These are phyloP conservation scores for Monomorium pharaonis DNA, from an alignment of 1,140 invertebrate species.

Conservation along the genomic window DNA sequence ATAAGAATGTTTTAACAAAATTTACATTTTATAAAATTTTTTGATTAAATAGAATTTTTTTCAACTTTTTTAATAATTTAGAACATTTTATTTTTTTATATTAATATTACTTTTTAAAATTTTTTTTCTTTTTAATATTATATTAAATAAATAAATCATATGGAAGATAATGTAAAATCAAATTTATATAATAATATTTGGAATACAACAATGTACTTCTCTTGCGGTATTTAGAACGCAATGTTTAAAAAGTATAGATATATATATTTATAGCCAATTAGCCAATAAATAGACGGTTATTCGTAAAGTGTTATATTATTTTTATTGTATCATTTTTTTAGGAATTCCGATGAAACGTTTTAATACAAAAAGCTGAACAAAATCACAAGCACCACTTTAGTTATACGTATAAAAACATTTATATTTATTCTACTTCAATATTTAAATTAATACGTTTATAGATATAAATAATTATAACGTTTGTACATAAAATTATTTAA, in stretches of 20 bases:
- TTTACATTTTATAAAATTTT: not conserved
- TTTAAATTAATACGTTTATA: constrained; percentile 28
- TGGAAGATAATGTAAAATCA: not conserved
- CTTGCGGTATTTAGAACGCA: not conserved
- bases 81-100: not conserved
- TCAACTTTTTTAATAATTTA: not conserved
- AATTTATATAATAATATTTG: not conserved
- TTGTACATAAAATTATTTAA: constrained; percentile 21
- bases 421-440: constrained; percentile 32
- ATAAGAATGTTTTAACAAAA: not conserved
- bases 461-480: constrained; percentile 19
- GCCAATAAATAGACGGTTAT: constrained; percentile 8
- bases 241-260: not conserved
- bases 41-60: not conserved
- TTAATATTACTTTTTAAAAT: too few relatives aligned
- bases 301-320: constrained; percentile 44
- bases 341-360: constrained; percentile 33
- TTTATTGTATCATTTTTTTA: constrained; percentile 43
- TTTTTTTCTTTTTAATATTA: too few relatives aligned
- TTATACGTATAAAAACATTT: constrained; percentile 33
- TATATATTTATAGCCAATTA: constrained; percentile 23
- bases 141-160: not conserved
- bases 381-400: constrained; percentile 45
- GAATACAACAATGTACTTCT: not conserved
- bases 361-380: constrained; percentile 49